Conservation (phyloP, 2,113 vertebrate species). For the Cebidichthys violaceus region DNA sequence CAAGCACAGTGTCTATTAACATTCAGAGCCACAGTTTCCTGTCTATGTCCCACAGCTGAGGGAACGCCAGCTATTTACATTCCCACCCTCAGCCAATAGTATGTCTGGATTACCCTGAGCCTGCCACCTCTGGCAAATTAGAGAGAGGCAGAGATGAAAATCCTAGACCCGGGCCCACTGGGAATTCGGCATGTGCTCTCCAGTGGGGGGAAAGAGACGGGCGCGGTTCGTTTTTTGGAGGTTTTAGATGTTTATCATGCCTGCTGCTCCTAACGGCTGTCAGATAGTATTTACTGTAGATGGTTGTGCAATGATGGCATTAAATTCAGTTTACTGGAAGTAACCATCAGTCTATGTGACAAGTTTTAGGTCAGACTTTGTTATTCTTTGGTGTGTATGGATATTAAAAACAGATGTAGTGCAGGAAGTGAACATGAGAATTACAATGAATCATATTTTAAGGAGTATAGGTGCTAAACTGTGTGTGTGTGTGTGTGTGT, state of each 20-base stretch:
- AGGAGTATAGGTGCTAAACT: not conserved
- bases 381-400: not conserved
- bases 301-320: slow-evolving; percentile 19
- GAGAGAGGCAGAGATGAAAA: slow-evolving; percentile 52
- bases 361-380: not conserved
- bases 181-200: slow-evolving; percentile 61
- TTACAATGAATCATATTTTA: slow-evolving; percentile 27
- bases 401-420: slow-evolving; percentile 16
- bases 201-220: slow-evolving; percentile 33
- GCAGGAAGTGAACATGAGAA: not conserved
- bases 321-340: not conserved
- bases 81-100: slow-evolving; percentile 60
- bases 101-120: slow-evolving; percentile 66
- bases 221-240: slow-evolving; percentile 58
- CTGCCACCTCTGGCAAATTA: slow-evolving; percentile 61
- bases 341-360: not conserved
- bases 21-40: slow-evolving; percentile 76
- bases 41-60: slow-evolving; percentile 72
- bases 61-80: slow-evolving; percentile 74
- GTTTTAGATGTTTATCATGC: slow-evolving; percentile 75
- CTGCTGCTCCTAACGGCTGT: slow-evolving; percentile 45
- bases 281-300: slow-evolving; percentile 35
- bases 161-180: slow-evolving; percentile 49
- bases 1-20: slow-evolving; percentile 60
- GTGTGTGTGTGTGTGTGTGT: not conserved